A percentile compares a stretch with the other conserved stretches of the same genome.
phyloP scores from a whole-genome alignment of 1,140 invertebrate species.

The Choristoneura fumiferana region DNA sequence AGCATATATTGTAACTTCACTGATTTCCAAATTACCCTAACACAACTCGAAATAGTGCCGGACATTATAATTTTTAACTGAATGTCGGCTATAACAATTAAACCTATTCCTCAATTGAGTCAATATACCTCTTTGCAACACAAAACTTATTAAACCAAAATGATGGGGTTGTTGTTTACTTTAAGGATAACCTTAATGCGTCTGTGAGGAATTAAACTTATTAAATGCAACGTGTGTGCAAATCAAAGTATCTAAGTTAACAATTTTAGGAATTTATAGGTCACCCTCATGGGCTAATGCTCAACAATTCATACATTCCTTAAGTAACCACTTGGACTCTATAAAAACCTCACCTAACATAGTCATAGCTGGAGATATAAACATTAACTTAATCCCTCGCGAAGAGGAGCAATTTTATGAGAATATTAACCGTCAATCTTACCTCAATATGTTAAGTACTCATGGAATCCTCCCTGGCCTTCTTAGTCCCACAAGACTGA shows the following conservation, averaged over 20 bases:
- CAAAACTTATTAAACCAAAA: conserved; percentile 19
- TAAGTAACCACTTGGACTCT: conserved; percentile 7
- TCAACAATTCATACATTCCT: conserved; percentile 21
- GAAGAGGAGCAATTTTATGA: conserved; percentile 1
- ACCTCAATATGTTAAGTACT: too few species aligned
- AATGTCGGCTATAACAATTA: background rate
- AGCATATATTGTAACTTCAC: background rate
- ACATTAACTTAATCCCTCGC: conserved; percentile 24
- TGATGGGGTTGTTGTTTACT: conserved; percentile 23
- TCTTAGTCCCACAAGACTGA: too few species aligned
- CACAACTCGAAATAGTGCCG: background rate
- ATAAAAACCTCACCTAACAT: conserved; percentile 18
- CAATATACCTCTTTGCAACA: too few species aligned
- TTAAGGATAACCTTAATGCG: conserved; percentile 10
- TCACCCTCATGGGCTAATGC: conserved; percentile 19
- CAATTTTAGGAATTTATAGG: conserved; percentile 21
- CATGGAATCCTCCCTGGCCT: too few species aligned
- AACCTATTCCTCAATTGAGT: background rate
- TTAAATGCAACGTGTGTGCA: conserved; percentile 15
- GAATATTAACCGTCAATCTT: conserved; percentile 16
- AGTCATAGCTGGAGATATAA: conserved; percentile 27
- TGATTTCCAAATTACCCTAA: background rate
- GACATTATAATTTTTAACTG: background rate
- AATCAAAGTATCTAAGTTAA: conserved; percentile 12
- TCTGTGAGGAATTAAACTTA: conserved; percentile 15